Percentiles rank a stretch among this genome's conserved stretches.
phyloP scores from a whole-genome alignment of 1,140 invertebrate species.

The Platyscapa corneri region DNA sequence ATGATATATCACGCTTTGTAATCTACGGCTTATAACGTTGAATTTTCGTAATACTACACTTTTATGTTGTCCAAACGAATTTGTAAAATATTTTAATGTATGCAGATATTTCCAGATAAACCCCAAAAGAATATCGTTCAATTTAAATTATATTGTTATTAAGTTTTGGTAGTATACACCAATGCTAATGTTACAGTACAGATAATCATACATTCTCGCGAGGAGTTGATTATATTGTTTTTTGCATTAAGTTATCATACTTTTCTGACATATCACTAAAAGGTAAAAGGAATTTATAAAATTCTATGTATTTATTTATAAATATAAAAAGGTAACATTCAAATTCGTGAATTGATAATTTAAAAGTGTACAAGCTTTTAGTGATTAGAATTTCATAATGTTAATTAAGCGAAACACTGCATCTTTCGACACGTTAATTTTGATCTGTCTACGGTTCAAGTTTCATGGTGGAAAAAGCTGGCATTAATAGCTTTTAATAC shows the following conservation, averaged over 20 bases:
- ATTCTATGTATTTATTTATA: neutral
- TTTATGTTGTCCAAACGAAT: neutral
- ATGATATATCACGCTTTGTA: neutral
- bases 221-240: neutral
- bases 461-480: constrained; percentile 11
- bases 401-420: constrained; percentile 42
- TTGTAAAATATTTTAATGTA: neutral
- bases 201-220: neutral
- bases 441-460: neutral
- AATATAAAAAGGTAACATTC: neutral
- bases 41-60: neutral
- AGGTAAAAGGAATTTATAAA: neutral
- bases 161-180: neutral
- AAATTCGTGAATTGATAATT: neutral
- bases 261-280: neutral
- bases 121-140: neutral
- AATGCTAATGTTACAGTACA: neutral
- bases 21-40: neutral
- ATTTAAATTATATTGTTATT: neutral
- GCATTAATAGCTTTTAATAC: constrained; percentile 38
- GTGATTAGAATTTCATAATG: constrained; percentile 14
- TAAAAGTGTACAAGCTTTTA: neutral
- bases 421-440: constrained; percentile 44
- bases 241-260: neutral
- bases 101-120: neutral